These are phyloP conservation scores for Enoplosus armatus DNA, from an alignment of 2,797 vertebrate genomes.

Conservation along the genomic window DNA sequence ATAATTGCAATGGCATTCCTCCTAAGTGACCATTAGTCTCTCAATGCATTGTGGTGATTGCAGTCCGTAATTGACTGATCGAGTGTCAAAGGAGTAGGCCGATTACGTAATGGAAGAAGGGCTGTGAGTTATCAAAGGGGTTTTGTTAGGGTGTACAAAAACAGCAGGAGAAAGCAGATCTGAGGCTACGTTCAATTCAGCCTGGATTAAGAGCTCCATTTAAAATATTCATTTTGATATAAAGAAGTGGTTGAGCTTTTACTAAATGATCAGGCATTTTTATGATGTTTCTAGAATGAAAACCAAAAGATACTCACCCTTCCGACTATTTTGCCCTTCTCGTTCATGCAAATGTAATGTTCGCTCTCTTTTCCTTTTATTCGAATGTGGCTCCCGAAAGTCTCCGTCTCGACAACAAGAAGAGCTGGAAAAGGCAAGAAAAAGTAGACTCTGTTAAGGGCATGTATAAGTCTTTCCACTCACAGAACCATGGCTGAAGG, in stretches of 20 bases:
- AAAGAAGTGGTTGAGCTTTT: not conserved
- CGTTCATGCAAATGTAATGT: conserved; percentile 90
- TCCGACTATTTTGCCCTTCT: conserved; percentile 89
- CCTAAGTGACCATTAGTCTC: conserved; percentile 83
- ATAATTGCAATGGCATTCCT: conserved; percentile 82
- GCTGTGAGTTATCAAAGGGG: conserved; percentile 81
- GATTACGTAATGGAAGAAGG: conserved; percentile 82
- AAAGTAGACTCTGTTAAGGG: conserved; percentile 33
- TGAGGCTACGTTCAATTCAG: conserved; percentile 41
- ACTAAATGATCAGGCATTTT: not conserved
- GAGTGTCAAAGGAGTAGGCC: conserved; percentile 80
- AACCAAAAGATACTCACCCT: conserved; percentile 79
- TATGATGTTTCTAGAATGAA: not conserved
- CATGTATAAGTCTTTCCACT: not conserved
- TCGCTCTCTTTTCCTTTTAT: conserved; percentile 90
- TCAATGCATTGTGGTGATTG: conserved; percentile 82
- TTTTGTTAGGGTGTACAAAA: conserved; percentile 78
- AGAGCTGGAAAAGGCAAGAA: conserved; percentile 80
- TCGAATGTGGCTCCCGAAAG: conserved; percentile 89
- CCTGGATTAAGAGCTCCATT: conserved; percentile 51
- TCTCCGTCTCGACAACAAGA: conserved; percentile 88
- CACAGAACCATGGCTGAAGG: not conserved
- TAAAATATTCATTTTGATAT: conserved; percentile 48
- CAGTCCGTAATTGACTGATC: conserved; percentile 84
- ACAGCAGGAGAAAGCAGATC: conserved; percentile 65